Evolutionary conservation across 2,888 invertebrate genomes (phyloP), one percentile per base, ranked within the genome.

Genomic region (Ichneumon xanthorius): DNA sequence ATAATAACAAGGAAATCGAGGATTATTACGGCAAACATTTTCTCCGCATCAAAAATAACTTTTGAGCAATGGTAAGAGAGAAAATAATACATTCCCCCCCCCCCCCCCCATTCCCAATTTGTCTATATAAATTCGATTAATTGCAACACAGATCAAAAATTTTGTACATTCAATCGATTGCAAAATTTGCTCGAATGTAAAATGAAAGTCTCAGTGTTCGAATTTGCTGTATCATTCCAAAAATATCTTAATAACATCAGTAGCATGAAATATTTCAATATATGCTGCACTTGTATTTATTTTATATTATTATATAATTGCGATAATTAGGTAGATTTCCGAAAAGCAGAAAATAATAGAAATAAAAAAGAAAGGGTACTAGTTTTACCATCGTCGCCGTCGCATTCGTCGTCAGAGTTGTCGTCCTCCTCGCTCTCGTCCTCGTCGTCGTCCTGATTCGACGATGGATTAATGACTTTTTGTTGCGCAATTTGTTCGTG

Each of bases 321-420:
- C 19, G 7, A 53, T 6, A 4, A 50, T 50, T 6, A 1, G 50
- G 2, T 6, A 5, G 50, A 16, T 14, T 0, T 16, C 48, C 48
- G 14, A 48, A 48, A 16, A 16, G 50, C 33, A 48, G 26, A 48
- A 16, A 76, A 61, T 55, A 7, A 19, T 40, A 48, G 6, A 50
- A 26, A 83, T 58, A 37, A 37, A 80, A 83, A 53, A 22, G 11
- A 22, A 65, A 45, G 22, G 16, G 75, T 67, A 55, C 37, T n/a
- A 63, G 4, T 6, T 37, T 45, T 88, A 93, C 93, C 92, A 89
- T 92, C 92, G 26, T 93, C 93, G 40, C 90, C 92, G 79, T 93
- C 94, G 70, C 93, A 93, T 50, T 93, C 94, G 68, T 93, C 93
- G 16, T 94, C 94, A 6, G 92, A 91, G 76, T 93, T 93, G 0